Conservation (phyloP, 2,113 vertebrate species). For the Zosterops borbonicus region DNA sequence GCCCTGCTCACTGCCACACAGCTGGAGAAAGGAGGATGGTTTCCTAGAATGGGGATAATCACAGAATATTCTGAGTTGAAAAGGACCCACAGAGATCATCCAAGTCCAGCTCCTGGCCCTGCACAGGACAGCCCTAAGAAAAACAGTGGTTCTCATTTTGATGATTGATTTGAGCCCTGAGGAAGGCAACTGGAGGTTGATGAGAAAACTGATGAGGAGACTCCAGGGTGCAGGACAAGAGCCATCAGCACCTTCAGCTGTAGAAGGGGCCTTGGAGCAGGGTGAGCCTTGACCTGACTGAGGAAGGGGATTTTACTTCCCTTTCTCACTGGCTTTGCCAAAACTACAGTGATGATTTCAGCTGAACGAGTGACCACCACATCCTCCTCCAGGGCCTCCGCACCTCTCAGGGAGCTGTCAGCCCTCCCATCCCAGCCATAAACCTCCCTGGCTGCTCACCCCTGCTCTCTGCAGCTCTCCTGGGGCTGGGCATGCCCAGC, state of each 20-base stretch:
- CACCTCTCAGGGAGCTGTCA: not conserved
- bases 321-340: not conserved
- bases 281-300: not conserved
- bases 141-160: not conserved
- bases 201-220: not conserved
- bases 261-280: not conserved
- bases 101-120: not conserved
- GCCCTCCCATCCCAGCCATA: fast-evolving
- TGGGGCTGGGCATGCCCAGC: fast-evolving
- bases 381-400: not conserved
- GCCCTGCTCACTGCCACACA: not conserved
- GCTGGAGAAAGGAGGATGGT: not conserved
- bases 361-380: conserved; percentile 66
- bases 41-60: not conserved
- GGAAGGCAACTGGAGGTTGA: not conserved
- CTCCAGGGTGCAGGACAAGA: not conserved
- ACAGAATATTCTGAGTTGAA: not conserved
- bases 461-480: not conserved
- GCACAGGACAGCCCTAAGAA: not conserved
- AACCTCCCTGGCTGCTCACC: not conserved
- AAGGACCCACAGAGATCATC: not conserved
- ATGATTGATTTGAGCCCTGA: not conserved
- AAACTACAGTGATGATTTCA: conserved; percentile 71
- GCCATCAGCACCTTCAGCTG: not conserved
- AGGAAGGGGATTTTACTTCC: not conserved